Evolutionary conservation across 2,113 vertebrate genomes (phyloP).

Genomic region (Coryphaenoides rupestris): DNA sequence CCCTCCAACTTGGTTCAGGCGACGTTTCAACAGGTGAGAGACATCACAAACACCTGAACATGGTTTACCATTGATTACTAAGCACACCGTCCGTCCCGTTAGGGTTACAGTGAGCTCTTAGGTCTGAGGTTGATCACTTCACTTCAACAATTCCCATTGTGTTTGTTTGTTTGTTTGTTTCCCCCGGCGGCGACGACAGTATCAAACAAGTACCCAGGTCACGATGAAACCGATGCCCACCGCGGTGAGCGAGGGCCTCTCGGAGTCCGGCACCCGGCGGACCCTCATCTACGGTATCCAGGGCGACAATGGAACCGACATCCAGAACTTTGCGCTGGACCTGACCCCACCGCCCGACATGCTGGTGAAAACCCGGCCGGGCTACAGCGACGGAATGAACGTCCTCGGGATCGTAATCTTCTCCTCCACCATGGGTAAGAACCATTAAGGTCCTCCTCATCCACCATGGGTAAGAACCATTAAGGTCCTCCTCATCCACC

Average conservation of each 20-base stretch:
- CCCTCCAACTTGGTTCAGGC: constrained; percentile 95
- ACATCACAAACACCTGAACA: too few relatives aligned
- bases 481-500: too few relatives aligned
- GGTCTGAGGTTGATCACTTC: neutral
- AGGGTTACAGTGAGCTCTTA: too few relatives aligned
- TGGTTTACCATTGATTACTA: too few relatives aligned
- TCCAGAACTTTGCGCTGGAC: constrained; percentile 92
- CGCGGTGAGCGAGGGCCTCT: constrained; percentile 37
- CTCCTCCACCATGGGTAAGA: constrained; percentile 92
- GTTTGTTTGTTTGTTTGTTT: neutral
- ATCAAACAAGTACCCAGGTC: constrained; percentile 86
- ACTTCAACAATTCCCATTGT: neutral
- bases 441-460: too few relatives aligned
- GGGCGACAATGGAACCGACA: constrained; percentile 84
- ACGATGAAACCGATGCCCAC: constrained; percentile 76
- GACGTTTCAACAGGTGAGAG: constrained; percentile 92
- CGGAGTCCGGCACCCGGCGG: constrained; percentile 73
- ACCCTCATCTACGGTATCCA: constrained; percentile 86
- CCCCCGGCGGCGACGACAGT: constrained; percentile 73
- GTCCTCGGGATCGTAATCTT: constrained; percentile 97
- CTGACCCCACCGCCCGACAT: constrained; percentile 90
- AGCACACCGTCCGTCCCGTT: too few relatives aligned
- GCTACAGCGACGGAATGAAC: constrained; percentile 93
- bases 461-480: too few relatives aligned
- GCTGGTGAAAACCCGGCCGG: constrained; percentile 84